A percentile compares a stretch with the other conserved stretches of the same genome.
Evolutionary conservation across 2,888 invertebrate genomes (phyloP).

Genomic region (Cenopis cana): DNA sequence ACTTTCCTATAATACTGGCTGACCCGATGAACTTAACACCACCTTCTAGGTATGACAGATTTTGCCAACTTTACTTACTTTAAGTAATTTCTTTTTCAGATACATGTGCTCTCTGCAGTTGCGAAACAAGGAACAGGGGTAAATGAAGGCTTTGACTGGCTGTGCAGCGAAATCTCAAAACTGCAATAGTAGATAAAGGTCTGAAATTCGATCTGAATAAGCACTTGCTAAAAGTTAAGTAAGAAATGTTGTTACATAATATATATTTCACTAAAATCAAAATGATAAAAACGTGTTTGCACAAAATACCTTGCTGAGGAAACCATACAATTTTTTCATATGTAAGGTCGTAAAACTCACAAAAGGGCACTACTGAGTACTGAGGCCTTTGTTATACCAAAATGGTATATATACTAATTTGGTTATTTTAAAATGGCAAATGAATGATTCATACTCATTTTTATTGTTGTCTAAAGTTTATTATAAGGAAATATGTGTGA

Average conservation of each 20-base stretch:
- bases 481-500: too few relatives aligned
- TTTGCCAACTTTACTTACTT: not conserved
- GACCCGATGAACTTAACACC: too few relatives aligned
- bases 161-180: conserved; percentile 25
- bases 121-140: conserved; percentile 31
- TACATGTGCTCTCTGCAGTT: conserved; percentile 27
- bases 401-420: not conserved
- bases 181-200: not conserved
- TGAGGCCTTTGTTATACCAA: not conserved
- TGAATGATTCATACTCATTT: too few relatives aligned
- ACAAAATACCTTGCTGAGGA: not conserved
- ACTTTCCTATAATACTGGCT: too few relatives aligned
- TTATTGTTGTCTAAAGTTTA: conserved; percentile 8
- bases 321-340: not conserved
- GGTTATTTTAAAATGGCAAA: not conserved
- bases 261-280: not conserved
- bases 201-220: not conserved
- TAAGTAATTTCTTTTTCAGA: conserved; percentile 26
- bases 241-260: too few relatives aligned
- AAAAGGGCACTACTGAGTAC: not conserved
- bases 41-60: too few relatives aligned
- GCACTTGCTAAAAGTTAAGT: not conserved
- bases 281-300: not conserved
- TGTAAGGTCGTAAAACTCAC: not conserved
- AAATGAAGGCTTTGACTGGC: conserved; percentile 27